Percentiles rank a stretch among this genome's conserved stretches.
Conservation (phyloP, 2,797 vertebrate genomes). For the Ctenopoma kingsleyae region DNA sequence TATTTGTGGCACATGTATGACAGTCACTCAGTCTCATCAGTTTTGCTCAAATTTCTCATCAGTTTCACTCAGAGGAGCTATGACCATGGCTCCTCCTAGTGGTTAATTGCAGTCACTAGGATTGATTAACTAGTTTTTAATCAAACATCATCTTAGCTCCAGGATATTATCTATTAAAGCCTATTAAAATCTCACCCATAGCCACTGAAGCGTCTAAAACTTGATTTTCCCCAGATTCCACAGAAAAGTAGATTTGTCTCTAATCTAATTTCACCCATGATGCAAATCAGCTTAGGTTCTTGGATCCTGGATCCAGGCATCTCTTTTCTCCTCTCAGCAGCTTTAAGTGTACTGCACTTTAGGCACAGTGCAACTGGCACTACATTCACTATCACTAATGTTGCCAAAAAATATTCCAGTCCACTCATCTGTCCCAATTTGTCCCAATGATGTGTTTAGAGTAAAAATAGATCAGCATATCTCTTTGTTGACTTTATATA, state of each 20-base stretch:
- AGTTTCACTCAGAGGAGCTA: conserved; percentile 45
- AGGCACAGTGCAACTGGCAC: conserved; percentile 39
- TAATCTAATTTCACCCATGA: conserved; percentile 83
- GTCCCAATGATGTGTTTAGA: conserved; percentile 38
- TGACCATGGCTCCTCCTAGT: conserved; percentile 78
- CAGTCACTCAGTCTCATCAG: conserved; percentile 21
- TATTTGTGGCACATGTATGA: conserved; percentile 5
- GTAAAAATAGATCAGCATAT: conserved; percentile 51
- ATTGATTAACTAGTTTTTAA: conserved; percentile 7
- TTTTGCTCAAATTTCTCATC: conserved; percentile 42
- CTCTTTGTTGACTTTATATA: conserved; percentile 27
- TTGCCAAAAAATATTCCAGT: conserved; percentile 44
- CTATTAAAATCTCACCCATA: conserved; percentile 35
- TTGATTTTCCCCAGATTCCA: conserved; percentile 37
- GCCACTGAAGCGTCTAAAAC: conserved; percentile 15
- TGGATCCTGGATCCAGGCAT: conserved; percentile 66
- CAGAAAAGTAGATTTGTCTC: conserved; percentile 79
- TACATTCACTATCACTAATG: neutral
- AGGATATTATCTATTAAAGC: conserved; percentile 39
- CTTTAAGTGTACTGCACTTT: conserved; percentile 45
- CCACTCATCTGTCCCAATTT: conserved; percentile 65
- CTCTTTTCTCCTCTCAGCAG: conserved; percentile 57
- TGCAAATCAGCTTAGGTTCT: conserved; percentile 78
- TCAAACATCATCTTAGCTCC: conserved; percentile 30
- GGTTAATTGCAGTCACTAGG: conserved; percentile 55